Conservation (phyloP, 2,797 vertebrate species). For the Falco cherrug region DNA sequence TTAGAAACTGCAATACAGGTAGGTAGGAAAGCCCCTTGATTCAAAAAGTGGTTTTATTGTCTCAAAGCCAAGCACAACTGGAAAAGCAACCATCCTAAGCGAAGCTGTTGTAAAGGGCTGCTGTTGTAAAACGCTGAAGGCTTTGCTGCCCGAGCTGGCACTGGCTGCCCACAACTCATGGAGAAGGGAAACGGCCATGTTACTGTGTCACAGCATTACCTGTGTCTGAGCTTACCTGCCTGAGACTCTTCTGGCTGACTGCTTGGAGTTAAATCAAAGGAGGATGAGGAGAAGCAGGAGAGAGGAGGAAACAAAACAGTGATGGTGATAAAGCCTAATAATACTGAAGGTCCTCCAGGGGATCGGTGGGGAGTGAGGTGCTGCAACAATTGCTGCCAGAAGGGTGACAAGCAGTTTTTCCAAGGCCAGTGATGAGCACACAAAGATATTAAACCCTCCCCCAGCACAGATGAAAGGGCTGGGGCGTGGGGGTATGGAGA, state of each 20-base stretch:
- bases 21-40: not conserved
- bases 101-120: not conserved
- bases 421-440: not conserved
- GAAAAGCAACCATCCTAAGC: not conserved
- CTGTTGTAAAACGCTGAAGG: fast-evolving
- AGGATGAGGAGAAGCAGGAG: not conserved
- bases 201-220: not conserved
- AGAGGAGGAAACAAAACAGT: not conserved
- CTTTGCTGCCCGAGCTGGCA: not conserved
- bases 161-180: fast-evolving
- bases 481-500: not conserved
- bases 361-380: fast-evolving
- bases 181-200: not conserved
- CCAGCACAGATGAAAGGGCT: not conserved
- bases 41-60: not conserved
- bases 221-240: not conserved
- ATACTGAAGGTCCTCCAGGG: not conserved
- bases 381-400: not conserved
- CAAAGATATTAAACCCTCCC: not conserved
- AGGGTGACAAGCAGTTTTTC: not conserved
- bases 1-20: not conserved
- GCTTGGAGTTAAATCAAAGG: not conserved
- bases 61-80: not conserved
- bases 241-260: not conserved
- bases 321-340: not conserved